Percentiles rank a stretch among this genome's conserved stretches.
Conservation (phyloP, 2,797 vertebrate species). For the Microctenopoma stevenorrisi region DNA sequence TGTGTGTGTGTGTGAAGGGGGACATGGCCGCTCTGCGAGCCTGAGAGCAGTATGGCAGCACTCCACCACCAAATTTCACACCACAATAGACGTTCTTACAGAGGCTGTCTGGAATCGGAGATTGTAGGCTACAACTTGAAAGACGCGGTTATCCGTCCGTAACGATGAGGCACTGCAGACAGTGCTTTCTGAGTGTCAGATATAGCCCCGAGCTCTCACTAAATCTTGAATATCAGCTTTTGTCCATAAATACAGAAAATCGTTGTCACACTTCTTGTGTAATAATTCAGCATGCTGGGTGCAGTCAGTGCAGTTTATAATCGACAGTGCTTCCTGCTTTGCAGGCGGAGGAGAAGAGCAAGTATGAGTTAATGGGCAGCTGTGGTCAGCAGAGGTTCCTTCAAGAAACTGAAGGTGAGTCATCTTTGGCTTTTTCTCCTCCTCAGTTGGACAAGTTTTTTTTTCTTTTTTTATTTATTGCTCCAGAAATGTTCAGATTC, state of each 20-base stretch:
- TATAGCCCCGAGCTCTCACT: constrained; percentile 6
- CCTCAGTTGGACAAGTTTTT: not conserved
- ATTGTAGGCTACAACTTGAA: constrained; percentile 32
- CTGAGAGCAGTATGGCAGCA: constrained; percentile 23
- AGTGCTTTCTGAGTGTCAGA: constrained; percentile 11
- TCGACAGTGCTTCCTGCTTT: constrained; percentile 21
- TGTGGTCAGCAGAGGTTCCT: constrained; percentile 70
- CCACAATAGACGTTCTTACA: constrained; percentile 16
- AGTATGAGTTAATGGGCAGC: constrained; percentile 77
- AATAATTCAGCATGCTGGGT: constrained; percentile 7
- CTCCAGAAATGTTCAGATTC: constrained; percentile 1
- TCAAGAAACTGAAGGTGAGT: constrained; percentile 78
- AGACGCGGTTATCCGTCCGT: constrained; percentile 4
- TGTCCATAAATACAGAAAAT: constrained; percentile 34
- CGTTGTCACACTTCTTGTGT: constrained; percentile 17
- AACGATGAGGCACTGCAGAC: constrained; percentile 15
- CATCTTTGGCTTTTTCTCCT: not conserved
- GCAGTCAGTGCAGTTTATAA: constrained; percentile 7
- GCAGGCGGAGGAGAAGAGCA: constrained; percentile 78
- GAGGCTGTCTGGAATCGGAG: constrained; percentile 24
- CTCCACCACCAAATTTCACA: constrained; percentile 36
- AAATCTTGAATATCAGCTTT: constrained; percentile 20
- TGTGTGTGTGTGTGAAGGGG: not conserved
- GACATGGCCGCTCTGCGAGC: constrained; percentile 3
- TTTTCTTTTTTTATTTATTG: constrained; percentile 11